phyloP scores from a whole-genome alignment of 2,888 invertebrate species.

The Tinea pellionella region DNA sequence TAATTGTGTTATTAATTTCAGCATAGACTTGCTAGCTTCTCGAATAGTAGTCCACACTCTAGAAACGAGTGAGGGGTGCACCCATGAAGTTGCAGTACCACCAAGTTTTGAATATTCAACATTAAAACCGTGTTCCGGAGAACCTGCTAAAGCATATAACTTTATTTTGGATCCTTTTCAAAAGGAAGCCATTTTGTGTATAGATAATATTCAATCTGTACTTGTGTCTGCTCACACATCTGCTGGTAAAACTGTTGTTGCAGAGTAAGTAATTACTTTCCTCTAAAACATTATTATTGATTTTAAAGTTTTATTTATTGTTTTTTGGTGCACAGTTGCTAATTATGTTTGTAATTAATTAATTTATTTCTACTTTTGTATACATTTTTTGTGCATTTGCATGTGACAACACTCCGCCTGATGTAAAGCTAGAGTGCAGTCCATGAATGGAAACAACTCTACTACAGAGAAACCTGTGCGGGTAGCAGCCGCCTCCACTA shows the following conservation, averaged over 20 bases:
- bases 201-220: constrained; percentile 98
- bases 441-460: too few relatives aligned
- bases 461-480: too few relatives aligned
- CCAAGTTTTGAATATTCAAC: constrained; percentile 84
- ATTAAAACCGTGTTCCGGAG: constrained; percentile 64
- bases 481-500: too few relatives aligned
- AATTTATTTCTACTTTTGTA: too few relatives aligned
- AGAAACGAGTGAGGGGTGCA: constrained; percentile 91
- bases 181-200: constrained; percentile 94
- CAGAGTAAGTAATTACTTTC: constrained; percentile 78
- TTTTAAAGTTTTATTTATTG: background rate
- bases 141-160: constrained; percentile 92
- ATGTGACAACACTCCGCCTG: too few relatives aligned
- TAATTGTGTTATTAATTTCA: background rate
- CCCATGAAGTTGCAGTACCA: constrained; percentile 96
- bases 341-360: too few relatives aligned
- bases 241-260: constrained; percentile 99
- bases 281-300: background rate
- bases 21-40: constrained; percentile 76
- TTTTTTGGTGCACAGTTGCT: too few relatives aligned
- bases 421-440: too few relatives aligned
- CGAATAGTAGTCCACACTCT: constrained; percentile 89
- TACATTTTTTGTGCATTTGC: too few relatives aligned
- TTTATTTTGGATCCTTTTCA: constrained; percentile 98
- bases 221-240: constrained; percentile 99